Evolutionary conservation across 2,888 invertebrate genomes (phyloP).

Genomic region (Diabrotica balteata): DNA sequence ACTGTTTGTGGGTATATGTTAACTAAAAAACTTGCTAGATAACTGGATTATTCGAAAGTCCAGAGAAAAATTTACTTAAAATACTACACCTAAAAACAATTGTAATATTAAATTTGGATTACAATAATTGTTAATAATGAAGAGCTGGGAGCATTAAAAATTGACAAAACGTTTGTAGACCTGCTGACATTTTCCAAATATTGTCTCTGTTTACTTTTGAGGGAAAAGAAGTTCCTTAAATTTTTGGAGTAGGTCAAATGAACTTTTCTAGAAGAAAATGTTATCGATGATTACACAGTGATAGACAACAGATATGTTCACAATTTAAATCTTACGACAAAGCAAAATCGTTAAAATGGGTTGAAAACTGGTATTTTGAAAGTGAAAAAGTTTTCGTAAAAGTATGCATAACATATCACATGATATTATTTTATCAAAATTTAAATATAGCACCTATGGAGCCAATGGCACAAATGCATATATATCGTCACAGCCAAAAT

Average conservation of each 20-base stretch:
- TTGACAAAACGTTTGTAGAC: no score
- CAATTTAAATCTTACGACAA: constrained; percentile 25
- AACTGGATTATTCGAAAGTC: no score
- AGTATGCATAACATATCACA: constrained; percentile 55
- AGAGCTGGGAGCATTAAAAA: no score
- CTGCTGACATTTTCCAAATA: no score
- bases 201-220: no score
- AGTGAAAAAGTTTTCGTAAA: constrained; percentile 32
- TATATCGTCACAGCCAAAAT: constrained; percentile 60
- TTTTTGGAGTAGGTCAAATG: not conserved
- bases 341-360: not conserved
- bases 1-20: no score
- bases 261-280: constrained; percentile 3
- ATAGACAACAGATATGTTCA: constrained; percentile 21
- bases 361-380: not conserved
- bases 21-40: no score
- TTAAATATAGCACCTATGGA: constrained; percentile 55
- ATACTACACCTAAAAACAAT: no score
- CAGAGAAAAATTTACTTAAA: no score
- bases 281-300: constrained; percentile 10
- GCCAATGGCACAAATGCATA: constrained; percentile 61
- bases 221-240: no score
- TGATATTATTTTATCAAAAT: constrained; percentile 49
- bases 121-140: no score
- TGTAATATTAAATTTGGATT: no score